A percentile compares a stretch with the other conserved stretches of the same genome.
Conservation (phyloP, 2,797 vertebrate genomes). For the Kryptopterus vitreolus region DNA sequence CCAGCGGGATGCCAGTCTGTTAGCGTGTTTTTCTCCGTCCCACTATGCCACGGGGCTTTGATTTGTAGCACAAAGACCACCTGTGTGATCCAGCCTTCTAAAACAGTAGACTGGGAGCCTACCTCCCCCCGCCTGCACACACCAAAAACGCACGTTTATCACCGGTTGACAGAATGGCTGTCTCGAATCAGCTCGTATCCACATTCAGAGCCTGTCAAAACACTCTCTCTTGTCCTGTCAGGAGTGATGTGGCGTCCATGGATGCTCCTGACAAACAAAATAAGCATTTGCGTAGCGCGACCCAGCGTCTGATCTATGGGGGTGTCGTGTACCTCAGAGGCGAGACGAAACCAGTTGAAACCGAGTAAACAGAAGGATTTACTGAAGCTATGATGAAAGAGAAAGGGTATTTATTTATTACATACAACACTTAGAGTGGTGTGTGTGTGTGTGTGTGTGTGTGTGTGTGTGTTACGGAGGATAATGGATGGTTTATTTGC, state of each 20-base stretch:
- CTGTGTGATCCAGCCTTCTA: slow-evolving; percentile 52
- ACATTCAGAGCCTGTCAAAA: slow-evolving; percentile 54
- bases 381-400: background rate
- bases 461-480: background rate
- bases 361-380: slow-evolving; percentile 15
- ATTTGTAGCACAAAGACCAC: slow-evolving; percentile 57
- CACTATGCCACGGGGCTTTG: slow-evolving; percentile 50
- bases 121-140: slow-evolving; percentile 28
- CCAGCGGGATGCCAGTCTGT: slow-evolving; percentile 53
- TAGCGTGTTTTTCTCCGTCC: slow-evolving; percentile 48
- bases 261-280: slow-evolving; percentile 53
- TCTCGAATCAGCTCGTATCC: slow-evolving; percentile 30
- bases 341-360: slow-evolving; percentile 7
- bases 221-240: slow-evolving; percentile 47
- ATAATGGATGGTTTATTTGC: slow-evolving; percentile 4
- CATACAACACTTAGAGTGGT: background rate
- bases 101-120: slow-evolving; percentile 43
- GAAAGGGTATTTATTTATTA: slow-evolving; percentile 17
- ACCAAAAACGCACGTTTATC: slow-evolving; percentile 43
- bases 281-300: slow-evolving; percentile 25
- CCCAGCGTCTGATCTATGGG: background rate
- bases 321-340: background rate
- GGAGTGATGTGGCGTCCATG: slow-evolving; percentile 40
- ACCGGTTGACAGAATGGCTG: slow-evolving; percentile 42
- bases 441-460: background rate